Percentiles rank a stretch among this genome's conserved stretches.
Evolutionary conservation across 2,888 invertebrate species (phyloP).

Genomic region (Sinhomidia bicolor): DNA sequence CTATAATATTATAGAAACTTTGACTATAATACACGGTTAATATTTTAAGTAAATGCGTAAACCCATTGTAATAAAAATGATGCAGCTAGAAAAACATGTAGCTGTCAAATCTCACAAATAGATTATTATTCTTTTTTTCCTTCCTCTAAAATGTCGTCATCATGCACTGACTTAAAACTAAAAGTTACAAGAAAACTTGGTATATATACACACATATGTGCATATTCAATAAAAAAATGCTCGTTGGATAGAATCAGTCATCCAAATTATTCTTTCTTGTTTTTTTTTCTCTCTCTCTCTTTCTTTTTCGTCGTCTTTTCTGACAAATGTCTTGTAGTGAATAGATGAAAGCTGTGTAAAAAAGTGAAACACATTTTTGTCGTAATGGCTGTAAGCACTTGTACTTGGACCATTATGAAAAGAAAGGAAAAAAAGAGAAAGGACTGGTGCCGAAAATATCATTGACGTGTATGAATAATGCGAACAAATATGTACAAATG

Average conservation of each 20-base stretch:
- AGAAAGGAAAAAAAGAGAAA: constrained; percentile 19
- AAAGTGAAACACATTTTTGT: constrained; percentile 49
- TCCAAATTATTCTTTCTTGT: constrained; percentile 39
- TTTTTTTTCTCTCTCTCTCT: not conserved
- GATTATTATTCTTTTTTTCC: not conserved
- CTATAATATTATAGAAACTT: not conserved
- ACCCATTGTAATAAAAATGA: not conserved
- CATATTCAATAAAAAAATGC: constrained; percentile 14
- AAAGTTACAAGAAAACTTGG: no score
- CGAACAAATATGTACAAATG: constrained; percentile 45
- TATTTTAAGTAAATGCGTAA: not conserved
- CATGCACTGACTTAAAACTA: not conserved
- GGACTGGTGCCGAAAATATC: constrained; percentile 64
- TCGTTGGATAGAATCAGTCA: constrained; percentile 41
- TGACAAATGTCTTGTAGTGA: constrained; percentile 61
- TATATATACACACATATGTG: no score
- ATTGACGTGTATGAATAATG: constrained; percentile 56
- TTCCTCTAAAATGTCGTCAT: not conserved
- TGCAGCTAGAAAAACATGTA: not conserved
- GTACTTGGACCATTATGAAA: constrained; percentile 7
- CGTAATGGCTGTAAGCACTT: constrained; percentile 62
- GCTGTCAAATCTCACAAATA: not conserved
- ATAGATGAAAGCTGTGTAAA: constrained; percentile 55
- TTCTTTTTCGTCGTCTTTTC: not conserved
- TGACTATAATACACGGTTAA: not conserved